Evolutionary conservation across 2,113 vertebrate genomes (phyloP).

Genomic region (Thymallus thymallus): DNA sequence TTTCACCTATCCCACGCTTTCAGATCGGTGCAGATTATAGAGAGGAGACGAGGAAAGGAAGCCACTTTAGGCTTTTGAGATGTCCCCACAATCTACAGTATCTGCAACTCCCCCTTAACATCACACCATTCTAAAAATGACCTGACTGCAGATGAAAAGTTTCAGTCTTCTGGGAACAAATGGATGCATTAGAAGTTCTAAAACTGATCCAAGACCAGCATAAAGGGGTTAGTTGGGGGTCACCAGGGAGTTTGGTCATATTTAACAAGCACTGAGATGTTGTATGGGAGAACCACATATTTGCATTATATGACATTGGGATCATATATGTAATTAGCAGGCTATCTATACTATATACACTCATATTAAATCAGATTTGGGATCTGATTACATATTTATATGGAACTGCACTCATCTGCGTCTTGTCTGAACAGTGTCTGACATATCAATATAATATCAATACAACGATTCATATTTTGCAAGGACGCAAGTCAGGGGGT

Average conservation of each 20-base stretch:
- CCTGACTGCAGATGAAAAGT: neutral
- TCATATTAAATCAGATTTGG: slow-evolving; percentile 39
- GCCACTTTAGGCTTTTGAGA: no score
- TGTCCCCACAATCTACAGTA: neutral
- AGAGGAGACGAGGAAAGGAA: no score
- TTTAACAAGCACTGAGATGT: slow-evolving; percentile 21
- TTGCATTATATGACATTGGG: slow-evolving; percentile 50
- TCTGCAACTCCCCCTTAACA: neutral
- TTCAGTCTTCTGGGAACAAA: neutral
- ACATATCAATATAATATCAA: slow-evolving; percentile 18
- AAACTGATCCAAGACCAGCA: slow-evolving; percentile 35
- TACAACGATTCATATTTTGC: slow-evolving; percentile 15
- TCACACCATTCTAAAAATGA: slow-evolving; percentile 10
- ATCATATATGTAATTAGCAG: slow-evolving; percentile 30
- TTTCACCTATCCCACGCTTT: neutral
- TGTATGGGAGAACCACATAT: slow-evolving; percentile 43
- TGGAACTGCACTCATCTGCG: slow-evolving; percentile 18
- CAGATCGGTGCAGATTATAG: neutral
- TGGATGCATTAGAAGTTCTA: neutral
- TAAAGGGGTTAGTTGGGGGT: neutral
- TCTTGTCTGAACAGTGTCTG: slow-evolving; percentile 32
- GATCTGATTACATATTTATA: slow-evolving; percentile 54
- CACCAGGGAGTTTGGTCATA: slow-evolving; percentile 18
- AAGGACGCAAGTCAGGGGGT: slow-evolving; percentile 25
- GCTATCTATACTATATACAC: slow-evolving; percentile 59